These are phyloP conservation scores for Cariama cristata DNA, from an alignment of 2,113 vertebrate genomes.

Conservation along the genomic window DNA sequence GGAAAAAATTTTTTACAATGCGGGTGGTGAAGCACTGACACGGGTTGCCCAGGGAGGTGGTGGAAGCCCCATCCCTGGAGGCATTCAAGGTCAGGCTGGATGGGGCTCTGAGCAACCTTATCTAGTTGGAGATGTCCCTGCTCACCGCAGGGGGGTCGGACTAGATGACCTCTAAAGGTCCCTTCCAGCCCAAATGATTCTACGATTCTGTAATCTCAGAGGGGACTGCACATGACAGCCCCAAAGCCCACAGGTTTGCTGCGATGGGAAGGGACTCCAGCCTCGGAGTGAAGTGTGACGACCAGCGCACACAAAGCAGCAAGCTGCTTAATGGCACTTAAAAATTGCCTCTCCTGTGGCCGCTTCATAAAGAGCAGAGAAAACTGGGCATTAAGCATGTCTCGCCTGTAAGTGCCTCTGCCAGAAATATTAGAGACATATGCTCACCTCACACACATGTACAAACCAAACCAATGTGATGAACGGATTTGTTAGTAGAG, in stretches of 20 bases:
- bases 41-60: no score
- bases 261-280: background rate
- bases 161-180: no score
- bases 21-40: no score
- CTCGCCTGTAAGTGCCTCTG: background rate
- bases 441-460: background rate
- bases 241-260: background rate
- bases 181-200: no score
- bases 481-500: background rate
- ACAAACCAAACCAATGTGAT: background rate
- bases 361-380: accelerated
- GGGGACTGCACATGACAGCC: background rate
- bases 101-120: no score
- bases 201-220: background rate
- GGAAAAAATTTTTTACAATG: no score
- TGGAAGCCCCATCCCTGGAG: no score
- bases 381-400: background rate
- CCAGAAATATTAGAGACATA: background rate
- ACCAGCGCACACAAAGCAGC: background rate
- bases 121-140: no score
- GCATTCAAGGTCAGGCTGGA: no score
- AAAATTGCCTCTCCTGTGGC: background rate
- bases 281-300: background rate
- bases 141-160: no score
- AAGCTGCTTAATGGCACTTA: accelerated